Evolutionary conservation across 2,113 vertebrate species (phyloP), one percentile per base, ranked within the genome.

Genomic region (Clarias gariepinus): DNA sequence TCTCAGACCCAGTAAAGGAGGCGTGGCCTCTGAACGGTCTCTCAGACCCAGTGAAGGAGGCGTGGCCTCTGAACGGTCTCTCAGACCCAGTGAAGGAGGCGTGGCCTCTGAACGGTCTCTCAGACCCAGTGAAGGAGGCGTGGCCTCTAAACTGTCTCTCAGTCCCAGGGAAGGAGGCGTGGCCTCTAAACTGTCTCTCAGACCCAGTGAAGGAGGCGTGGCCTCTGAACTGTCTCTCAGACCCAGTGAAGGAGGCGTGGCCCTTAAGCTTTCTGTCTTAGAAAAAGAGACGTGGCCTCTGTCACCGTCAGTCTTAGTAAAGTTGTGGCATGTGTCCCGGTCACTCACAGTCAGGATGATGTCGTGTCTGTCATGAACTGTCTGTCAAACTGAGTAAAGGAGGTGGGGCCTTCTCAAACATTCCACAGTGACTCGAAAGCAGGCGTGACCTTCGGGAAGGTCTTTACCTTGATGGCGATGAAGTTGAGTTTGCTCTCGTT

Each of bases 401-500:
- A 1, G 13, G 12, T 16, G 73, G 53, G 47, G 47, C 47, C 30
- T 71, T 30, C 28, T 79, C 16, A 21, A 30, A n/a, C 30, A 6
- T 57, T 6, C 3, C 4, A 1, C 7, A 18, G 4, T 55, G 8
- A 3, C 25, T 10, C 8, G 0, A 21, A 58, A 57, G 1, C 2
- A 1, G n/a, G 52, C 10, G n/a, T 28, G n/a, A 16, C n/a, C 2
- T 57, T 0, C 58, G 8, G 18, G 53, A 19, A 79, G 10, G 1
- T 30, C 4, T 66, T 83, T 92, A 99, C 98, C 96, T 99, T 99
- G 78, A 99, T 92, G 77, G 97, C 96, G 60, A 99, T 91, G 88
- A 99, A 99, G 93, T 99, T 99, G 90, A 99, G 96, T 1, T 97
- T 96, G 68, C 98, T 99, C 92, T 99, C 98, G 86, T 94, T 97